These are phyloP conservation scores for Lordiphosa stackelbergi DNA, from an alignment of 1,140 invertebrate species.

Conservation along the genomic window DNA sequence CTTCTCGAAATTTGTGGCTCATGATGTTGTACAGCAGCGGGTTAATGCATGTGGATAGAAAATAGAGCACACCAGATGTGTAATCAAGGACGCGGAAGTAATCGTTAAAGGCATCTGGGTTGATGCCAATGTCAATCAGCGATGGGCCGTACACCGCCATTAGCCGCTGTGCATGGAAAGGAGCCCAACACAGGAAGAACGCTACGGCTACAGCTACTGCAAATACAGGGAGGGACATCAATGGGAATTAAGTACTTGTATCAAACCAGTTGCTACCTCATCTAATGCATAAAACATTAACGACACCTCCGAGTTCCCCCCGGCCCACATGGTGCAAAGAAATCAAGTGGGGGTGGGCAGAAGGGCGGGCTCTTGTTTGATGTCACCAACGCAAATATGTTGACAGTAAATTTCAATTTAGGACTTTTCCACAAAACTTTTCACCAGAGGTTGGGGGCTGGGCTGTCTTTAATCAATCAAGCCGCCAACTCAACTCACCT, in stretches of 20 bases:
- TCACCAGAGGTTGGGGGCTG: constrained; percentile 10
- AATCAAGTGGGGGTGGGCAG: background rate
- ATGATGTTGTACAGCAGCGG: constrained; percentile 92
- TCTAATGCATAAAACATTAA: constrained; percentile 33
- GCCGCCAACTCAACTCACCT: constrained; percentile 75
- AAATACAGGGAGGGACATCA: constrained; percentile 38
- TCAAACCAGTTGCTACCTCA: constrained; percentile 10
- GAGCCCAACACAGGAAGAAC: constrained; percentile 97
- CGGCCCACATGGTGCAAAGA: too few relatives aligned
- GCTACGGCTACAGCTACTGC: constrained; percentile 95
- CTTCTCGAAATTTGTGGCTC: constrained; percentile 90
- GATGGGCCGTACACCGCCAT: constrained; percentile 83
- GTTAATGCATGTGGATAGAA: constrained; percentile 87
- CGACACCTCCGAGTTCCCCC: constrained; percentile 8
- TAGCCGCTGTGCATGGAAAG: constrained; percentile 92
- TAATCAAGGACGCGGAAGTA: constrained; percentile 81
- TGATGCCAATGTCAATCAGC: constrained; percentile 71
- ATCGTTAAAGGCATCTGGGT: constrained; percentile 78
- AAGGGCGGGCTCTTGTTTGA: constrained; percentile 34
- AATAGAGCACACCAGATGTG: constrained; percentile 84
- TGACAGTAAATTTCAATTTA: constrained; percentile 63
- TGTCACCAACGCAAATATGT: constrained; percentile 42
- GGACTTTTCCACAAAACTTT: constrained; percentile 39
- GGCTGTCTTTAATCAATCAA: constrained; percentile 59
- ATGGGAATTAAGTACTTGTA: constrained; percentile 20